Evolutionary conservation across 2,113 vertebrate species (phyloP), one percentile per base, ranked within the genome.

Genomic region (Mixornis gularis): DNA sequence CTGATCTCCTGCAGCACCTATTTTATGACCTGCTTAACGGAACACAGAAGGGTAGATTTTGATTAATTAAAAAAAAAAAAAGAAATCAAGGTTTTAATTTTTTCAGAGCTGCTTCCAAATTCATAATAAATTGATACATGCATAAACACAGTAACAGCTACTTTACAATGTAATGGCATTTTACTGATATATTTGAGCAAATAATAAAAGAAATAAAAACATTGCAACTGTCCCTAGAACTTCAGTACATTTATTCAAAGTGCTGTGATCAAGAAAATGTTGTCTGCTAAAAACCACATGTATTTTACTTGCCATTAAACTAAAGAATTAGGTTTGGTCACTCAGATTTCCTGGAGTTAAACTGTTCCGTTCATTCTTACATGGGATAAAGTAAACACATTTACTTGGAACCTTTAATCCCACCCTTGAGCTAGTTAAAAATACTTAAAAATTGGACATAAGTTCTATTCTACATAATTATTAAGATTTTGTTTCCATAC

Each of bases 391-490:
- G 9, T 40, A 60, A 88, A 49, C 17, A 74, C 8, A 74, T 73
- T 59, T 63, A 56, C 30, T 66, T 89, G 63, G 90, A 77, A 92
- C 17, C 17, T 91, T 91, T 94, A 91, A 93, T 77, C 38, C 13
- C 10, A 34, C 49, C 51, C 66, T 40, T 65, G 32, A 94, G 41
- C 10, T 60, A 63, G 65, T 79, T 70, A 52, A 91, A 89, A 79
- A 21, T 76, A 87, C 90, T 89, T 94, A 69, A 76, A 89, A 84
- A 51, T 43, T 72, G 12, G 30, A 66, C 20, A 79, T 65, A 38
- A 32, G 60, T 79, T 90, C 62, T 87, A 89, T 91, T 80, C 19
- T 56, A 71, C 16, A 55, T 25, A 69, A 89, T 65, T 72, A 53
- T 60, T 69, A 72, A 36, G 26, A 34, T 46, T 88, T 92, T 84